phyloP scores from a whole-genome alignment of 2,113 vertebrate genomes.

The Nycticorax nycticorax region DNA sequence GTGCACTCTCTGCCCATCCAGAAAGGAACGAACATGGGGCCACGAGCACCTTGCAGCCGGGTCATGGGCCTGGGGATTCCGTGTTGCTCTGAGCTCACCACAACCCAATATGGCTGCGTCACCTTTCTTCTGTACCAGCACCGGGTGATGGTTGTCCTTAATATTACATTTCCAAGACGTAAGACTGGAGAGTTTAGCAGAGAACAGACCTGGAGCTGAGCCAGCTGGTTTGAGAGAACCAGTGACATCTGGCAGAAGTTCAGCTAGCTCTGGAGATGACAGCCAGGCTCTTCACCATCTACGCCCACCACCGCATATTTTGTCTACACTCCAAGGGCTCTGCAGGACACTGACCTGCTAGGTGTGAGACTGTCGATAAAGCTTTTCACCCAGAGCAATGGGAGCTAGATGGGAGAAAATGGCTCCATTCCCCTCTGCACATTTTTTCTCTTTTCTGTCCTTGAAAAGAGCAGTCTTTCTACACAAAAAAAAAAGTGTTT shows the following conservation, averaged over 20 bases:
- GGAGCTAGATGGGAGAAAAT: background rate
- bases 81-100: background rate
- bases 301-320: background rate
- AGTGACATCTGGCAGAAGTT: background rate
- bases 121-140: background rate
- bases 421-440: background rate
- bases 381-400: background rate
- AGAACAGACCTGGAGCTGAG: background rate
- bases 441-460: background rate
- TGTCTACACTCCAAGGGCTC: background rate
- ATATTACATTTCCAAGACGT: background rate
- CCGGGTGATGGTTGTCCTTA: background rate
- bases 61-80: background rate
- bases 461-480: background rate
- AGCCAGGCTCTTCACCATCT: background rate
- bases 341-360: background rate
- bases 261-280: background rate
- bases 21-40: background rate
- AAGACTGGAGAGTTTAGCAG: background rate
- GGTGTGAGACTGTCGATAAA: background rate
- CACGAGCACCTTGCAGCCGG: background rate
- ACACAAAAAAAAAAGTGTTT: background rate
- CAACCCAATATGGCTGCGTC: too few species aligned
- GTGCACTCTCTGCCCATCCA: background rate
- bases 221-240: background rate